phyloP scores from a whole-genome alignment of 2,113 vertebrate genomes.

The Fregata magnificens region DNA sequence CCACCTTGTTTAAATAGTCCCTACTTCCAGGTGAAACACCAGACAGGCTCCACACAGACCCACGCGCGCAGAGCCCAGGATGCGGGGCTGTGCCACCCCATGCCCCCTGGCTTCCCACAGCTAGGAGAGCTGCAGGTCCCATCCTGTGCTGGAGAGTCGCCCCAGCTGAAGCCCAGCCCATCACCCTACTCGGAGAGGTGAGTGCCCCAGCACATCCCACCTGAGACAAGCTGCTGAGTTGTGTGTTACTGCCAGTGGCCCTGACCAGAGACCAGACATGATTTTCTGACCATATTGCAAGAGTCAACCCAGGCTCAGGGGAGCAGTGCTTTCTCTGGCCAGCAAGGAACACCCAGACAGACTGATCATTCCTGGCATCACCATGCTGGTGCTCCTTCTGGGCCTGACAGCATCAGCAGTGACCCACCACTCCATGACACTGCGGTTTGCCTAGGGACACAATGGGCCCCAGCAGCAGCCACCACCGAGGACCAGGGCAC shows the following conservation, averaged over 20 bases:
- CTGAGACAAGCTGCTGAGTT: not conserved
- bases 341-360: not conserved
- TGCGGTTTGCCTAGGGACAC: not conserved
- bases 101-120: not conserved
- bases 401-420: not conserved
- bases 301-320: not conserved
- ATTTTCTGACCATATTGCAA: not conserved
- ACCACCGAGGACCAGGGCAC: not conserved
- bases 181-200: rapidly evolving
- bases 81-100: not conserved
- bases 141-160: not conserved
- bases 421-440: not conserved
- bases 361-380: not conserved
- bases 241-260: not conserved
- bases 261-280: not conserved
- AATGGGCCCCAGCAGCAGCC: not conserved
- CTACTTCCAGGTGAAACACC: not conserved
- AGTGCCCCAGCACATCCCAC: not conserved
- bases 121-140: not conserved
- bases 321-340: not conserved
- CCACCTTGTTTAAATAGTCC: not conserved
- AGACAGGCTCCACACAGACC: not conserved
- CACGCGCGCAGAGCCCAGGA: rapidly evolving
- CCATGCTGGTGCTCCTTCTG: not conserved
- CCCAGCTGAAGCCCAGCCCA: not conserved